Percentiles rank a stretch among this genome's conserved stretches.
Conservation (phyloP, 2,113 vertebrate species). For the Perca fluviatilis region DNA sequence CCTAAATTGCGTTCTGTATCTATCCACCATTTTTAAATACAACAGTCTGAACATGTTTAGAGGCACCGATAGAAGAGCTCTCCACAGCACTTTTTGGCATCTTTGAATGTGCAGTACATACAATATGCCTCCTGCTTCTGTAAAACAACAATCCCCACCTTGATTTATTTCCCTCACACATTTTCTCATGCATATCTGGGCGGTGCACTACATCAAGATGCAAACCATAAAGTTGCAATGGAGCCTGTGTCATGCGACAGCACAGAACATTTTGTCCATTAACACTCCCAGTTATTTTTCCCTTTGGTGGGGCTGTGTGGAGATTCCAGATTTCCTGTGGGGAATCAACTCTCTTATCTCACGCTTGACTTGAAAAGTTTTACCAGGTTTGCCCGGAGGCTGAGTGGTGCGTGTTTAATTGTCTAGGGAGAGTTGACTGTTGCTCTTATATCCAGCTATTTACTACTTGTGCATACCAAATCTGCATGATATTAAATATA, state of each 20-base stretch:
- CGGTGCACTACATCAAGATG: constrained; percentile 34
- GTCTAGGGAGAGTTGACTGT: not conserved
- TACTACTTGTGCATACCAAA: too few relatives aligned
- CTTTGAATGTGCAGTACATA: not conserved
- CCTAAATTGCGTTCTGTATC: too few relatives aligned
- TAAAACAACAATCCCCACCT: constrained; percentile 33
- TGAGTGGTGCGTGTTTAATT: constrained; percentile 1
- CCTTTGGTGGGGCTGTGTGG: not conserved
- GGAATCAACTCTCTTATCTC: constrained; percentile 32
- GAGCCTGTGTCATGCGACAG: constrained; percentile 53
- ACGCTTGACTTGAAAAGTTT: constrained; percentile 19
- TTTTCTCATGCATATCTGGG: constrained; percentile 44
- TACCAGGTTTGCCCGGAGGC: not conserved
- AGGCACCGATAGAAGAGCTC: not conserved
- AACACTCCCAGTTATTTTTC: constrained; percentile 19
- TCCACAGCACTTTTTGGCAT: not conserved
- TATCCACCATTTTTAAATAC: too few relatives aligned
- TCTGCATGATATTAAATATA: not conserved
- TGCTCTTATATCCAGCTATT: not conserved
- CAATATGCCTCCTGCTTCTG: constrained; percentile 16
- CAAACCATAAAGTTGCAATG: constrained; percentile 65
- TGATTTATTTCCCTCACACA: constrained; percentile 44
- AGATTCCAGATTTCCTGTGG: constrained; percentile 34
- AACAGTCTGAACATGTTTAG: not conserved
- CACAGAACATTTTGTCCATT: constrained; percentile 42